Conservation (phyloP, 1,140 invertebrate genomes). For the Mya arenaria region DNA sequence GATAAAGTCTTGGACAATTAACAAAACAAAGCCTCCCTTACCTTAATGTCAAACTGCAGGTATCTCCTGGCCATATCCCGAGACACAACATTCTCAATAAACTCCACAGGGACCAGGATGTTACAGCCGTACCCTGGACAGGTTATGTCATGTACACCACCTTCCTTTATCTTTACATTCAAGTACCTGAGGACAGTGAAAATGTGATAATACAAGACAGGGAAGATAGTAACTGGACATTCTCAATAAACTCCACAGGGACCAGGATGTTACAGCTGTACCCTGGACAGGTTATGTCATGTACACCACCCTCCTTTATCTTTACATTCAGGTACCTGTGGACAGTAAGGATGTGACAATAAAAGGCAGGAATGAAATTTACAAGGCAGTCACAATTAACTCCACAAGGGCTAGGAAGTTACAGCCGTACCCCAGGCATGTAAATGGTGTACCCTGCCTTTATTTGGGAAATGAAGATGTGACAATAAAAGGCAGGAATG, state of each 20-base stretch:
- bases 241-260: conserved; percentile 87
- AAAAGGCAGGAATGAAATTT: too few species aligned
- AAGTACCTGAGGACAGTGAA: conserved; percentile 86
- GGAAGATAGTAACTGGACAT: conserved; percentile 85
- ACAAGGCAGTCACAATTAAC: conserved; percentile 86
- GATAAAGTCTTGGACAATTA: background rate
- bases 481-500: too few species aligned
- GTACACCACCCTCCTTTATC: conserved; percentile 87
- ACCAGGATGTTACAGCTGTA: conserved; percentile 86
- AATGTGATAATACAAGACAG: too few species aligned
- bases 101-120: conserved; percentile 86
- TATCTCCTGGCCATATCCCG: conserved; percentile 86
- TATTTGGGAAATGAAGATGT: too few species aligned
- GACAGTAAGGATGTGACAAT: too few species aligned
- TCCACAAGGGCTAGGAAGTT: conserved; percentile 86
- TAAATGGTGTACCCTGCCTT: conserved; percentile 87
- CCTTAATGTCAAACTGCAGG: conserved; percentile 89
- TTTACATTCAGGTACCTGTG: conserved; percentile 86
- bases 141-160: conserved; percentile 86
- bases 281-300: conserved; percentile 87
- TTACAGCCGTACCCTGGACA: conserved; percentile 87
- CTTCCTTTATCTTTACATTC: conserved; percentile 86
- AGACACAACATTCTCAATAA: conserved; percentile 87
- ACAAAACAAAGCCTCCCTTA: conserved; percentile 63
- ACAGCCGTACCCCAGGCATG: conserved; percentile 87